Percentiles rank a stretch among this genome's conserved stretches.
Evolutionary conservation across 2,888 invertebrate species (phyloP).

Genomic region (Oeneis ivallda): DNA sequence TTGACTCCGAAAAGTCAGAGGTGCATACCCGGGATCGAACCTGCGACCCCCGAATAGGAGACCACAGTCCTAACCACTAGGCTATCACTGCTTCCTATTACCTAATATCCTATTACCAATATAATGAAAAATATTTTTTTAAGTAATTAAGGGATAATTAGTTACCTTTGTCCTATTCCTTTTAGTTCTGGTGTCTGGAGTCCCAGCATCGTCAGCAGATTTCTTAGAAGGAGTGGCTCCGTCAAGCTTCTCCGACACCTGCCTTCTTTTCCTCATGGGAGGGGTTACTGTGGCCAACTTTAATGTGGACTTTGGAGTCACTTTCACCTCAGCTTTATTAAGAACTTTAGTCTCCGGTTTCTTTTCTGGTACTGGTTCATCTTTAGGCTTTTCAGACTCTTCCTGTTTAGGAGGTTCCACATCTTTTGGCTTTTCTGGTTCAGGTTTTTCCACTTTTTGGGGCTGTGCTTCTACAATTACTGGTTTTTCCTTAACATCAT

Average conservation of each 20-base stretch:
- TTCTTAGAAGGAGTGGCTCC: constrained; percentile 66
- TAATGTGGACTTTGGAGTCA: constrained; percentile 73
- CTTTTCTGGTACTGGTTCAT: constrained; percentile 46
- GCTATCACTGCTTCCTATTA: no score
- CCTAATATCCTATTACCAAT: no score
- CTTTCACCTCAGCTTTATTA: constrained; percentile 58
- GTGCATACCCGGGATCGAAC: no score
- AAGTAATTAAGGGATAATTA: not conserved
- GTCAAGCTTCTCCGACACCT: constrained; percentile 68
- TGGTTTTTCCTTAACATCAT: constrained; percentile 55
- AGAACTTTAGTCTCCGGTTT: constrained; percentile 52
- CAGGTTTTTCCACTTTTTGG: constrained; percentile 49
- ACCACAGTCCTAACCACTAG: no score
- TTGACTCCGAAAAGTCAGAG: no score
- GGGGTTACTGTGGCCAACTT: constrained; percentile 82
- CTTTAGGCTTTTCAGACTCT: constrained; percentile 56
- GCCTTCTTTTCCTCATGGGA: constrained; percentile 79
- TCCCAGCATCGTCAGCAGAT: constrained; percentile 57
- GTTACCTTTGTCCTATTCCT: constrained; percentile 74
- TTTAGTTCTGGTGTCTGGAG: constrained; percentile 70
- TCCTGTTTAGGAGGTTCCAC: constrained; percentile 53
- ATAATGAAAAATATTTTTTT: no score
- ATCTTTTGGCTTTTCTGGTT: constrained; percentile 41
- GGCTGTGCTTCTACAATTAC: constrained; percentile 22
- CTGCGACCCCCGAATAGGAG: no score